Evolutionary conservation across 2,888 invertebrate genomes (phyloP), one percentile per base, ranked within the genome.

Genomic region (Phymatocera aterrima): DNA sequence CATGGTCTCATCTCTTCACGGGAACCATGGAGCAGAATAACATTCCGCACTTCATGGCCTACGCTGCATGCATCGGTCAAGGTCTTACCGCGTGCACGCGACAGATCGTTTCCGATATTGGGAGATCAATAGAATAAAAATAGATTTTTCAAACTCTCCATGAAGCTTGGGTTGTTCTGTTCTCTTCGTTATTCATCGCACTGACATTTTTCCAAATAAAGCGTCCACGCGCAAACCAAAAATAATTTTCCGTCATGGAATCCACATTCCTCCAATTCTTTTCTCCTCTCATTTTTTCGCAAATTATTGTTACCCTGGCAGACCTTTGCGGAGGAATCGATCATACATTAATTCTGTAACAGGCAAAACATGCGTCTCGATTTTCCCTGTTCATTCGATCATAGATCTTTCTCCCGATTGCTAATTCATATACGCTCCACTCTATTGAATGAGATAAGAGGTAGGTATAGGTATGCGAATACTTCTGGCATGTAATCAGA

Each of bases 11-110:
- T 87, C 91, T 97, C 0, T 96, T 97, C 87, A 93, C 94, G 0
- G 96, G 97, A 0, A 94, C 94, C 78, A 94, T 95, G 84, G 96
- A 97, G 85, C 96, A 97, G 89, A 95, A 93, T 88, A 94, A 93
- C 84, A 94, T 97, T 61, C 96, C 97, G 0, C 95, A 96, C 85
- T 93, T 95, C 10, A 93, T 95, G 86, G 94, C 93, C 0, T 96
- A 93, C 84, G 95, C 96, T 0, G 91, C 95, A 0, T 96, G 96
- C 82, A 93, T 96, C 3, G 96, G 96, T 0, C 88, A 92, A 0
- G 94, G 94, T 57, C 37, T 75, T 1, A 75, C 54, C 1, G 57
- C 75, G 0, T 75, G 75, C 24, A 75, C 75, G 21, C 10, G n/a
- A 34, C 18, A 51, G 21, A 68, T 2, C 40, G 3, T 10, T 40